phyloP scores from a whole-genome alignment of 2,797 vertebrate species.

The Labeo calbasu region DNA sequence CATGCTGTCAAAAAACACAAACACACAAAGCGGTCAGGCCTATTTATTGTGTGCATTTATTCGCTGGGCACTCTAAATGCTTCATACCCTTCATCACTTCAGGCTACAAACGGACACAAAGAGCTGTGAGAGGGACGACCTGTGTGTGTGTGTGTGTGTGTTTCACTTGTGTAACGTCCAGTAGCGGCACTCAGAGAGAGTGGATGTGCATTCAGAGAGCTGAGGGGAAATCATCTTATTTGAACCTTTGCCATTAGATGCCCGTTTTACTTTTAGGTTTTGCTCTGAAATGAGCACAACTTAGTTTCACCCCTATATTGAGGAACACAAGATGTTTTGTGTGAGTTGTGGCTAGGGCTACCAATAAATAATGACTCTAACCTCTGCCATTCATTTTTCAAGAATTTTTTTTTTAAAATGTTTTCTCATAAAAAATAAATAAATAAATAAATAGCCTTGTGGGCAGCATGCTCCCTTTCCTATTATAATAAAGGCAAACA shows the following conservation, averaged over 20 bases:
- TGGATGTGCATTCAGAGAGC: conserved; percentile 1
- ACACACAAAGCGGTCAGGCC: conserved; percentile 51
- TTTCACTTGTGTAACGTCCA: background rate
- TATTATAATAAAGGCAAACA: no score
- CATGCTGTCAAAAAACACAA: conserved; percentile 43
- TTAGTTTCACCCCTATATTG: background rate
- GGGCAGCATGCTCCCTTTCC: no score
- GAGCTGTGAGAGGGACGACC: background rate
- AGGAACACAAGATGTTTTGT: no score
- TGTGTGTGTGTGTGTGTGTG: background rate
- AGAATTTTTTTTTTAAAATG: no score
- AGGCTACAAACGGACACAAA: conserved; percentile 41
- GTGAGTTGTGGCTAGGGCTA: no score
- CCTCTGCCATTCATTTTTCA: no score
- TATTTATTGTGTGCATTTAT: conserved; percentile 44
- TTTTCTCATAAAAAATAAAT: no score
- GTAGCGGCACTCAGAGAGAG: background rate
- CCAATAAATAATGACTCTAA: background rate
- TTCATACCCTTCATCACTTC: conserved; percentile 50
- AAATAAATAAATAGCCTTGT: no score
- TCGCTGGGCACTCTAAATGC: conserved; percentile 37
- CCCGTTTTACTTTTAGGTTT: background rate
- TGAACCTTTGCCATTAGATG: background rate
- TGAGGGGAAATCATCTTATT: background rate
- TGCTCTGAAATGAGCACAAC: background rate